Conservation (phyloP, 2,888 invertebrate species). For the Brachyopa scutellaris region DNA sequence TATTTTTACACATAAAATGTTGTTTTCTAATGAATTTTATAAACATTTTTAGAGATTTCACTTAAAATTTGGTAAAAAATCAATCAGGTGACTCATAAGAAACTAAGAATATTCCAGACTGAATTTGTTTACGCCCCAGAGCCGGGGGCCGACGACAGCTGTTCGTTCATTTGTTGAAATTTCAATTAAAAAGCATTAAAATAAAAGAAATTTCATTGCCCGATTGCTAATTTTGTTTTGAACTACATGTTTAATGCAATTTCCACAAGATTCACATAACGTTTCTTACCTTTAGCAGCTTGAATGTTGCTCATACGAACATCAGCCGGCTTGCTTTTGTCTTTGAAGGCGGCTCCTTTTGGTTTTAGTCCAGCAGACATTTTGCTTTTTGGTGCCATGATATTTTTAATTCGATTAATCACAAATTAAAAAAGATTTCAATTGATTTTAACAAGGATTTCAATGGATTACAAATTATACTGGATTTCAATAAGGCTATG, state of each 20-base stretch:
- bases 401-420: constrained; percentile 29
- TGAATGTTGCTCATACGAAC: constrained; percentile 97
- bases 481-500: constrained; percentile 33
- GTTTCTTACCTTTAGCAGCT: constrained; percentile 95
- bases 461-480: constrained; percentile 46
- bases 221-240: neutral
- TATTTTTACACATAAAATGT: neutral
- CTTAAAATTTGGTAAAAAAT: constrained; percentile 39
- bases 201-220: neutral
- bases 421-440: constrained; percentile 17
- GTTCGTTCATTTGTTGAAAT: constrained; percentile 6
- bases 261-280: neutral
- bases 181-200: constrained; percentile 30
- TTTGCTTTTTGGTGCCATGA: constrained; percentile 80
- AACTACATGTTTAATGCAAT: neutral
- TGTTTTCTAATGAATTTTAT: neutral
- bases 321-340: constrained; percentile 96
- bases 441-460: constrained; percentile 30
- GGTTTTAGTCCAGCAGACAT: constrained; percentile 77
- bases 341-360: constrained; percentile 87
- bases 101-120: constrained; percentile 64
- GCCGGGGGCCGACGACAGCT: constrained; percentile 48
- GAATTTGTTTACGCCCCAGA: constrained; percentile 69
- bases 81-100: constrained; percentile 61
- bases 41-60: constrained; percentile 6